Evolutionary conservation across 2,888 invertebrate species (phyloP).

Genomic region (Alsophila aescularia): DNA sequence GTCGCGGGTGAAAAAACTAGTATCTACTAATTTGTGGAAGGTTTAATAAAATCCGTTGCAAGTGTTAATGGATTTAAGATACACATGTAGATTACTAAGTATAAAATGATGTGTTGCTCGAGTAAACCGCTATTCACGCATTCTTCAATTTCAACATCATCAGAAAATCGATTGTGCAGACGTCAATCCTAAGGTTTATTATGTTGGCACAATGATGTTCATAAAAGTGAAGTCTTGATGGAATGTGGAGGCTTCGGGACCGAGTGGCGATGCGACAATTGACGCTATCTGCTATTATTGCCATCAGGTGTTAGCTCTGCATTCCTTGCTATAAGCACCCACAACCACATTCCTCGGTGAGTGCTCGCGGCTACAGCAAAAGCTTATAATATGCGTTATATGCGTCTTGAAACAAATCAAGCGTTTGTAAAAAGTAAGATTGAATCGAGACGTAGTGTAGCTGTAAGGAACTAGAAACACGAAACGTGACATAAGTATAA

Average conservation of each 20-base stretch:
- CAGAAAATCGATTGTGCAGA: conserved; percentile 39
- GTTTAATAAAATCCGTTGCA: not conserved
- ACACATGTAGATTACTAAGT: conserved; percentile 7
- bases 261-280: conserved; percentile 36
- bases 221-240: conserved; percentile 51
- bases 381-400: too few species aligned
- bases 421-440: not conserved
- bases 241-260: conserved; percentile 36
- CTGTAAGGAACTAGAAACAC: not conserved
- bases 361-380: conserved; percentile 14
- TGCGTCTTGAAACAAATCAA: conserved; percentile 2
- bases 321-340: conserved; percentile 41
- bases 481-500: not conserved
- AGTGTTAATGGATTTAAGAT: conserved; percentile 17
- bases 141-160: conserved; percentile 35
- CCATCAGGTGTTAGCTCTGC: conserved; percentile 42
- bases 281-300: conserved; percentile 37
- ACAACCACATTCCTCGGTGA: conserved; percentile 38
- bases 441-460: not conserved
- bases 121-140: conserved; percentile 36
- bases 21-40: not conserved
- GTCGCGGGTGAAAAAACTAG: too few species aligned
- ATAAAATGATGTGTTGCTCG: conserved; percentile 21
- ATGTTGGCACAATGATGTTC: conserved; percentile 40
- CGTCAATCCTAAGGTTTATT: conserved; percentile 34